phyloP scores from a whole-genome alignment of 2,113 vertebrate species.

The Hemiprocne comata region DNA sequence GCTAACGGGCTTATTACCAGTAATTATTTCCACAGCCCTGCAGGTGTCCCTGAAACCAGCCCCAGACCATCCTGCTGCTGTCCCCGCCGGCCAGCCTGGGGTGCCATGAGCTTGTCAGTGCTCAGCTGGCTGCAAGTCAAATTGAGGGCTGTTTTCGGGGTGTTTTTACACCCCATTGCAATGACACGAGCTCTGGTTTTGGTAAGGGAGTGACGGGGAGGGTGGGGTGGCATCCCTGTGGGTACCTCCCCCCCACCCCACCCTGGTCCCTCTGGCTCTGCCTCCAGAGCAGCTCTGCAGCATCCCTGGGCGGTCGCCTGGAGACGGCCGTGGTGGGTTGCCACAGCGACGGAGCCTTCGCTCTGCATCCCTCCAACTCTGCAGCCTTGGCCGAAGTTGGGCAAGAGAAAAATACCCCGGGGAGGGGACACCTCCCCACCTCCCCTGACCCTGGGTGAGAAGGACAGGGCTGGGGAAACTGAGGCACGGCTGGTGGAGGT shows the following conservation, averaged over 20 bases:
- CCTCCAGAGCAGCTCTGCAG: slow-evolving; percentile 19
- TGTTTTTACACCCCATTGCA: background rate
- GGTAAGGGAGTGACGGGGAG: background rate
- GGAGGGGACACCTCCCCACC: background rate
- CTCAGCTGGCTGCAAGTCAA: background rate
- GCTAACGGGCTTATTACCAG: slow-evolving; percentile 55
- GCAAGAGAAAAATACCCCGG: background rate
- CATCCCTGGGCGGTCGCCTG: slow-evolving; percentile 61
- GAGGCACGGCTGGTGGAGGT: background rate
- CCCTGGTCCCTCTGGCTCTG: background rate
- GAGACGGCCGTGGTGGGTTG: slow-evolving; percentile 53
- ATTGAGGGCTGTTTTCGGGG: fast-evolving
- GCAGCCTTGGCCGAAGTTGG: slow-evolving; percentile 26
- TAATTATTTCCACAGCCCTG: slow-evolving; percentile 48
- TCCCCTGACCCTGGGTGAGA: fast-evolving
- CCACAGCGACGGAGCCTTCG: slow-evolving; percentile 46
- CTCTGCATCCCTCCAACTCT: slow-evolving; percentile 40
- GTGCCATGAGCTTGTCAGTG: background rate
- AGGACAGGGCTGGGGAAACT: background rate
- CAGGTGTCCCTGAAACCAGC: slow-evolving; percentile 39
- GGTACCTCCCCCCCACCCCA: background rate
- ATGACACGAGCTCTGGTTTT: background rate
- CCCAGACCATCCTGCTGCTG: background rate
- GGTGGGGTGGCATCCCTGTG: background rate
- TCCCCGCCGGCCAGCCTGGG: background rate